Conservation (phyloP, 2,113 vertebrate genomes). For the Azemiops feae region DNA sequence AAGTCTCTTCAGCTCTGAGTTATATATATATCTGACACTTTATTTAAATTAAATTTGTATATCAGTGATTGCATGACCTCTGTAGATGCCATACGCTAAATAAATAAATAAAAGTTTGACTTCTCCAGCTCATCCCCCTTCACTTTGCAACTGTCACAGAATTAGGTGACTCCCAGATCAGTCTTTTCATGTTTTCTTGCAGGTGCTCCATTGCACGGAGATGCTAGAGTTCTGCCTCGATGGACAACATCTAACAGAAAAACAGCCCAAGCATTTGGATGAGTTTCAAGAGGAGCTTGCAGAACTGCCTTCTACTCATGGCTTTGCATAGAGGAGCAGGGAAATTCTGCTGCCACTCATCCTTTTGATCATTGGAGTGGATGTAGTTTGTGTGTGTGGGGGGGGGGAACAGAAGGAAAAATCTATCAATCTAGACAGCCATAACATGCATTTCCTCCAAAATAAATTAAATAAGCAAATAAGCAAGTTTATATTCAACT, state of each 20-base stretch:
- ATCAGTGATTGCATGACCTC: not conserved
- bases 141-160: constrained; percentile 12
- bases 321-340: constrained; percentile 52
- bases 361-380: not conserved
- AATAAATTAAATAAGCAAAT: not conserved
- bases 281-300: constrained; percentile 52
- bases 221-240: constrained; percentile 45
- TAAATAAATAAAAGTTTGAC: not conserved
- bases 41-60: not conserved
- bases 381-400: fast-evolving
- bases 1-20: too few relatives aligned
- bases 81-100: not conserved
- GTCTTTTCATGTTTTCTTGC: not conserved
- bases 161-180: constrained; percentile 30
- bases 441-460: not conserved
- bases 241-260: constrained; percentile 49
- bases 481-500: not conserved
- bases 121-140: not conserved
- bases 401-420: not conserved
- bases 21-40: not conserved
- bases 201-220: constrained; percentile 3
- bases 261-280: constrained; percentile 61
- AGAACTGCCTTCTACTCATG: constrained; percentile 51
- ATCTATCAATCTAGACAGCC: constrained; percentile 32
- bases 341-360: constrained; percentile 33